Conservation (phyloP, 2,113 vertebrate genomes). For the Silurus asotus region DNA sequence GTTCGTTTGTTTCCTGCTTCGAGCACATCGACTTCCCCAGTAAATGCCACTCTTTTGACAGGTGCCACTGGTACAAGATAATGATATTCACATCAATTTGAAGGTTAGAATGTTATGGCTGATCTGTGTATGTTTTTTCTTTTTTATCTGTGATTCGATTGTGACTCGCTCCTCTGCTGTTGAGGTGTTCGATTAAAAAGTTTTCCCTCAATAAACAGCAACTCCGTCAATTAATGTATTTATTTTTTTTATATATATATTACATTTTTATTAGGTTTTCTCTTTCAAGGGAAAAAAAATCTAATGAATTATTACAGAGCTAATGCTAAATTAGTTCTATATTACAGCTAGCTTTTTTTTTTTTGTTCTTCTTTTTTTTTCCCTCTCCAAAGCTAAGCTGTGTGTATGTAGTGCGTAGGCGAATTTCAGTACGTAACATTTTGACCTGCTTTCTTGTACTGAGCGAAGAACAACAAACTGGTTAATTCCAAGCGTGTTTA, state of each 20-base stretch:
- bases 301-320: neutral
- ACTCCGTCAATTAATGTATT: neutral
- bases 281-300: neutral
- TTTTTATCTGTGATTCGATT: neutral
- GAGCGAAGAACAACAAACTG: neutral
- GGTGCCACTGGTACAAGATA: no score
- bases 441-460: neutral
- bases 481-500: neutral
- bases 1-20: no score
- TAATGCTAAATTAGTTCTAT: neutral
- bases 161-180: neutral
- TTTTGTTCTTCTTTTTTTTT: neutral
- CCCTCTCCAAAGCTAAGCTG: neutral
- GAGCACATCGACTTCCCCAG: no score
- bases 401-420: neutral
- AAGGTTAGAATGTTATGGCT: no score
- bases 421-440: neutral
- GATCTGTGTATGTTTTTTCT: no score
- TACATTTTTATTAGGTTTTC: neutral
- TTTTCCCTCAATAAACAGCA: neutral
- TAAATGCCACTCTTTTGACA: no score
- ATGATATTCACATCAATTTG: no score
- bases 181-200: neutral
- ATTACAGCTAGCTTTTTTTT: neutral
- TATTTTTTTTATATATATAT: neutral